These are phyloP conservation scores for Raja brachyura DNA, from an alignment of 2,113 vertebrate genomes.

Conservation along the genomic window DNA sequence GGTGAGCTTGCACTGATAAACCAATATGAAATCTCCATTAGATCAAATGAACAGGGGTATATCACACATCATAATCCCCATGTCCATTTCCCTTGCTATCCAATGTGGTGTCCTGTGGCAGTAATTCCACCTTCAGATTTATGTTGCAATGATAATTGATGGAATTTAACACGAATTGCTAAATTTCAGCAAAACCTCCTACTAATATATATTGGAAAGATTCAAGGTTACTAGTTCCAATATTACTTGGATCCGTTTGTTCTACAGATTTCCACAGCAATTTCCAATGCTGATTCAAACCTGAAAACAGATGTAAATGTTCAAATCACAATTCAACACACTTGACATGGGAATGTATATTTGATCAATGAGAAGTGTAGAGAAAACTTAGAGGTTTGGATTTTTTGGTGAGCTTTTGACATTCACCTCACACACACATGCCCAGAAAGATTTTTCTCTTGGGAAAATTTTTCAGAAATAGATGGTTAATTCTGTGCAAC, in stretches of 20 bases:
- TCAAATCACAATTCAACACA: neutral
- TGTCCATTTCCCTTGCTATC: too few species aligned
- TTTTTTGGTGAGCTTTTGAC: neutral
- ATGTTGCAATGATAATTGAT: neutral
- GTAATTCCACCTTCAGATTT: neutral
- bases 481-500: neutral
- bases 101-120: neutral
- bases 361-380: neutral
- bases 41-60: too few species aligned
- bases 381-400: neutral
- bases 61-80: too few species aligned
- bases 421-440: neutral
- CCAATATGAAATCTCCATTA: too few species aligned
- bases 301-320: neutral
- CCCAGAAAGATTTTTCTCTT: neutral
- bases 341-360: neutral
- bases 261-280: neutral
- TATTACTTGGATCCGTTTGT: neutral
- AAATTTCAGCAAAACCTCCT: neutral
- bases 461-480: too few species aligned
- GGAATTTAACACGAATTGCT: neutral
- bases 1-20: too few species aligned
- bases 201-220: neutral
- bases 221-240: neutral
- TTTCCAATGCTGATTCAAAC: neutral